Percentiles rank a stretch among this genome's conserved stretches.
phyloP scores from a whole-genome alignment of 2,797 vertebrate species.

The Amblyraja radiata region DNA sequence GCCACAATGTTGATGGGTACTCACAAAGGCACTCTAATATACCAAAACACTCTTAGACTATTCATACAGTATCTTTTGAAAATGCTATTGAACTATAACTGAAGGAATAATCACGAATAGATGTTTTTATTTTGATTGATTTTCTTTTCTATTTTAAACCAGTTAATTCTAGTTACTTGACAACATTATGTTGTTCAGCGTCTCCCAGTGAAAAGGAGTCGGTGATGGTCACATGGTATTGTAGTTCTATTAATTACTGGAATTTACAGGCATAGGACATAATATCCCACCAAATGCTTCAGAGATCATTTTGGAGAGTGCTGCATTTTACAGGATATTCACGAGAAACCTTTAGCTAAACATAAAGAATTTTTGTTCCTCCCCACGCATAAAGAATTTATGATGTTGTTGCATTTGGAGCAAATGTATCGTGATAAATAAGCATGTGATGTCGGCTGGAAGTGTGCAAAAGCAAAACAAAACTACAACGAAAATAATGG shows the following conservation, averaged over 20 bases:
- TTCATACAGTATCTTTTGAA: neutral
- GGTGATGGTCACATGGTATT: neutral
- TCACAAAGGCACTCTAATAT: neutral
- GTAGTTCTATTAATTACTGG: neutral
- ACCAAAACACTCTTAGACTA: neutral
- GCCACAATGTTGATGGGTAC: neutral
- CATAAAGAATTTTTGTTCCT: too few species aligned
- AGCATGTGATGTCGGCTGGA: neutral
- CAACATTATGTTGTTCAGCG: neutral
- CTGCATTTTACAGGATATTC: neutral
- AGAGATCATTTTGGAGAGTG: neutral
- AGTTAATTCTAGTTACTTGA: neutral
- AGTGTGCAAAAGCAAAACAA: neutral
- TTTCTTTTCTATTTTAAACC: neutral
- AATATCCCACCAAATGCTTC: neutral
- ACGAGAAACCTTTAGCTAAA: neutral
- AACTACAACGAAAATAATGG: neutral
- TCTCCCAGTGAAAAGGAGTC: neutral
- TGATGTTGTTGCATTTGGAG: neutral
- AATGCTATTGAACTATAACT: conserved; percentile 7
- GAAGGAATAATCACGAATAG: neutral
- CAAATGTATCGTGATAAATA: neutral
- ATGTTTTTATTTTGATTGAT: neutral
- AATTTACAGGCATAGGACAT: neutral
- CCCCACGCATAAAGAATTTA: too few species aligned